Percentiles rank a stretch among this genome's conserved stretches.
Conservation (phyloP, 1,140 invertebrate genomes). For the Uloborus diversus region DNA sequence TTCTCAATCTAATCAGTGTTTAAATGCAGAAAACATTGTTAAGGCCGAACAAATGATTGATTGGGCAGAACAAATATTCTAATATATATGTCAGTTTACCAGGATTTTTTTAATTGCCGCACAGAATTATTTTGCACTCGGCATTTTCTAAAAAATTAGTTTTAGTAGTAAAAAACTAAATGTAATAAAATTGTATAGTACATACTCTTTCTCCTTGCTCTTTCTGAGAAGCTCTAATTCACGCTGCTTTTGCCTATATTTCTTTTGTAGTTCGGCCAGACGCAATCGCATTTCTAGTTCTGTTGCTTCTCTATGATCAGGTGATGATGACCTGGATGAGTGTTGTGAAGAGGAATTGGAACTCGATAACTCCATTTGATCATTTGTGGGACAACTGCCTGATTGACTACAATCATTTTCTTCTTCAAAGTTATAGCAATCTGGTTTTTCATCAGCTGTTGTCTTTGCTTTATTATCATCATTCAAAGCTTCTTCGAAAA, state of each 20-base stretch:
- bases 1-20: too few species aligned
- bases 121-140: background rate
- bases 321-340: conserved; percentile 41
- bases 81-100: too few species aligned
- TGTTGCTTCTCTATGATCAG: conserved; percentile 39
- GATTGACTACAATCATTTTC: conserved; percentile 18
- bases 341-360: conserved; percentile 15
- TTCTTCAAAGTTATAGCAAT: background rate
- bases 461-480: conserved; percentile 63
- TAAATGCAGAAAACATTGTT: too few species aligned
- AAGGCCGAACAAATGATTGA: too few species aligned
- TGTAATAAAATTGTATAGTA: background rate
- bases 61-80: too few species aligned
- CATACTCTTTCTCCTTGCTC: conserved; percentile 68
- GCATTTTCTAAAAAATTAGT: background rate
- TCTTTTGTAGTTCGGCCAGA: conserved; percentile 79
- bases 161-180: background rate
- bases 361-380: conserved; percentile 15
- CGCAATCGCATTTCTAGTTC: conserved; percentile 82
- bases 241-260: conserved; percentile 83
- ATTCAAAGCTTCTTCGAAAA: conserved; percentile 73
- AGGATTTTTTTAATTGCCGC: too few species aligned
- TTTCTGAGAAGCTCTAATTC: conserved; percentile 75
- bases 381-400: background rate
- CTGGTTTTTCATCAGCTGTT: background rate